Percentiles rank a stretch among this genome's conserved stretches.
Conservation (phyloP, 1,140 invertebrate genomes). For the Tetragnatha versicolor region DNA sequence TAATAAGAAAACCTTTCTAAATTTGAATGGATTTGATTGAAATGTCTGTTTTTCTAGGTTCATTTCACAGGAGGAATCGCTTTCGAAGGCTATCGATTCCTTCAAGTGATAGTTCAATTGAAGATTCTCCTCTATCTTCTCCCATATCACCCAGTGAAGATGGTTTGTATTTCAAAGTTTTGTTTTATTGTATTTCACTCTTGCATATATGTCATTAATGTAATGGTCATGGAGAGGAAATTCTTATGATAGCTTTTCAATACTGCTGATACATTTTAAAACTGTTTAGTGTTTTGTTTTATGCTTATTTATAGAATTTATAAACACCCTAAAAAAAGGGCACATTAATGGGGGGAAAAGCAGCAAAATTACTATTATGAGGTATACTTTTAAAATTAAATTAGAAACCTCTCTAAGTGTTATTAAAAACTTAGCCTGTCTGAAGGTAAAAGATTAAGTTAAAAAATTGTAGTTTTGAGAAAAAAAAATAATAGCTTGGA, state of each 20-base stretch:
- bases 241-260: neutral
- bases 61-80: slow-evolving; percentile 22
- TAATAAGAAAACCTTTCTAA: neutral
- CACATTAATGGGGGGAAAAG: too few relatives aligned
- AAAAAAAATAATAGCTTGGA: too few relatives aligned
- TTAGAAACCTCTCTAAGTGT: too few relatives aligned
- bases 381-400: too few relatives aligned
- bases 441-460: too few relatives aligned
- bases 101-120: slow-evolving; percentile 45
- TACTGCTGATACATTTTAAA: neutral
- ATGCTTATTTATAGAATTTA: neutral
- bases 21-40: neutral
- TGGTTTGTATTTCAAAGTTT: slow-evolving; percentile 1
- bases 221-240: neutral
- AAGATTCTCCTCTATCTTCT: slow-evolving; percentile 38
- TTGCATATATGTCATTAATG: neutral
- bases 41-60: neutral
- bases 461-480: too few relatives aligned
- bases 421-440: too few relatives aligned
- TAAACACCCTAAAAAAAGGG: neutral
- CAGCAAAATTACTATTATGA: too few relatives aligned
- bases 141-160: slow-evolving; percentile 25
- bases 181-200: neutral
- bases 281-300: neutral
- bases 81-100: slow-evolving; percentile 11